phyloP scores from a whole-genome alignment of 2,797 vertebrate genomes.

The Diceros bicornis region DNA sequence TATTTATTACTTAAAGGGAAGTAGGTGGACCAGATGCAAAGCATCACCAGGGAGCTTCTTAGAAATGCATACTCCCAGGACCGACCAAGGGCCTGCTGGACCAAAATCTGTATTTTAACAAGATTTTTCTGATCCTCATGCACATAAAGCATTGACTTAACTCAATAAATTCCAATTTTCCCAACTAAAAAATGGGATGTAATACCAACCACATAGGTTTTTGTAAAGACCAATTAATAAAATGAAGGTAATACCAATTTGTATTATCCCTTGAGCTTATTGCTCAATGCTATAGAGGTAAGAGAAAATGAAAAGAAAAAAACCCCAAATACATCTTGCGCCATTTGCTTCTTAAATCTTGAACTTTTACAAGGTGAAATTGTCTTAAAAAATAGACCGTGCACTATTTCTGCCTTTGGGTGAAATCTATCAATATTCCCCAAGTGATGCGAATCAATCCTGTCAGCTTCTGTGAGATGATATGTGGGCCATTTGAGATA shows the following conservation, averaged over 20 bases:
- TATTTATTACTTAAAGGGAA: conserved; percentile 22
- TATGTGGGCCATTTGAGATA: background rate
- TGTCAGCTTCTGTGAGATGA: background rate
- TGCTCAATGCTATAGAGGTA: background rate
- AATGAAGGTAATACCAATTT: background rate
- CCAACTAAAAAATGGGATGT: background rate
- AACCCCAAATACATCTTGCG: background rate
- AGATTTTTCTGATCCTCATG: background rate
- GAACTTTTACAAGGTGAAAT: background rate
- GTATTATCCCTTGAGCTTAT: background rate
- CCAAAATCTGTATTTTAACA: background rate
- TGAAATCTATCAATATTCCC: background rate
- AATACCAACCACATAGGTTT: background rate
- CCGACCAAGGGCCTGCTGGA: background rate
- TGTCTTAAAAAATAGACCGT: background rate
- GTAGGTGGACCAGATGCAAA: background rate
- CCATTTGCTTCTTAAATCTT: background rate
- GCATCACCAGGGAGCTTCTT: background rate
- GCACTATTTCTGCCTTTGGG: background rate
- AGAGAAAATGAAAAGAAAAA: conserved; percentile 4
- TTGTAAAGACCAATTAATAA: background rate
- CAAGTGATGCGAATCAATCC: background rate
- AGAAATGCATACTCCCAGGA: background rate
- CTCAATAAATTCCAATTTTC: background rate
- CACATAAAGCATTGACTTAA: background rate